Conservation (phyloP, 2,113 vertebrate species). For the Brevimyrus niger region DNA sequence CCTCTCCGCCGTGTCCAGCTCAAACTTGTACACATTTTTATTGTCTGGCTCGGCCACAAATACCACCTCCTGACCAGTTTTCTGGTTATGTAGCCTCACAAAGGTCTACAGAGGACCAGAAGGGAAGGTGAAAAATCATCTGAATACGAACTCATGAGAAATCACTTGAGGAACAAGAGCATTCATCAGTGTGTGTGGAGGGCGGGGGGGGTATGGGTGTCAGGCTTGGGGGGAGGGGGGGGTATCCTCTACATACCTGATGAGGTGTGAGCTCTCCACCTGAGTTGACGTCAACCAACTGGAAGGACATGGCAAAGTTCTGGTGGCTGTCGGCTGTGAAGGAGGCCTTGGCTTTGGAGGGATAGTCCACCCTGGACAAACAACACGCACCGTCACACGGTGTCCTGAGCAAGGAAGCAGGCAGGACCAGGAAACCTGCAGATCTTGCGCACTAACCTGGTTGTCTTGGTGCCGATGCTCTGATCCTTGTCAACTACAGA, state of each 20-base stretch:
- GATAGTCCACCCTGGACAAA: conserved; percentile 76
- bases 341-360: conserved; percentile 78
- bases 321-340: conserved; percentile 95
- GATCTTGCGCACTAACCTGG: conserved; percentile 57
- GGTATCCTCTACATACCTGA: conserved; percentile 62
- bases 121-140: neutral
- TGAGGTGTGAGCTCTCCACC: conserved; percentile 90
- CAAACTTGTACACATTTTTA: conserved; percentile 94
- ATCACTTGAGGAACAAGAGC: neutral
- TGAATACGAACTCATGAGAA: neutral
- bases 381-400: conserved; percentile 30
- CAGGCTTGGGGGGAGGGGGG: no score
- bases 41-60: conserved; percentile 94
- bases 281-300: conserved; percentile 84
- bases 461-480: conserved; percentile 93
- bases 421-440: neutral
- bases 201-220: no score
- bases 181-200: neutral
- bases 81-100: conserved; percentile 90
- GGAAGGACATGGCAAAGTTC: conserved; percentile 94
- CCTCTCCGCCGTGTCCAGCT: conserved; percentile 86
- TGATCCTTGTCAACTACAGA: conserved; percentile 97
- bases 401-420: no score
- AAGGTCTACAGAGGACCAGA: conserved; percentile 87
- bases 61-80: conserved; percentile 94